These are phyloP conservation scores for Tragelaphus scriptus DNA, from an alignment of 2,113 vertebrate species.

Conservation along the genomic window DNA sequence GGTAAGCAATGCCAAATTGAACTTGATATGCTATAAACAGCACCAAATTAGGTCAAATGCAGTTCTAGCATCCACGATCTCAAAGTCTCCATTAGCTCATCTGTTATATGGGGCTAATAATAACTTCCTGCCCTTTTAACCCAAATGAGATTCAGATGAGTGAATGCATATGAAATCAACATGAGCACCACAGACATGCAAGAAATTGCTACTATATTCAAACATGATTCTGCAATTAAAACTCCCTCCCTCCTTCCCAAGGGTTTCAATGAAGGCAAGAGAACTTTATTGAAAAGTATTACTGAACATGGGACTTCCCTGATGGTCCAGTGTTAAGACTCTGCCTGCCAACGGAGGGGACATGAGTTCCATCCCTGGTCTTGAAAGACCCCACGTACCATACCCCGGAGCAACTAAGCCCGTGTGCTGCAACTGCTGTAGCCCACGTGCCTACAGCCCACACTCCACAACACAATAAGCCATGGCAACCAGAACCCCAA, in stretches of 20 bases:
- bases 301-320: not conserved
- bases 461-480: not conserved
- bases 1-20: not conserved
- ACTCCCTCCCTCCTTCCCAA: not conserved
- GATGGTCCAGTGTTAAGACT: not conserved
- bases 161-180: not conserved
- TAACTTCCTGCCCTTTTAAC: not conserved
- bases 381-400: not conserved
- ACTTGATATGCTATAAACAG: not conserved
- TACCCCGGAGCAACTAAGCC: not conserved
- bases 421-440: fast-evolving
- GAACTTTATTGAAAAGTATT: not conserved
- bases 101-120: not conserved
- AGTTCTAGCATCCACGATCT: not conserved
- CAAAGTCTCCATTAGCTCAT: not conserved
- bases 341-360: not conserved
- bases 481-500: not conserved
- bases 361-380: not conserved
- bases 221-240: not conserved
- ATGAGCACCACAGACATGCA: not conserved
- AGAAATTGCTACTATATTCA: not conserved
- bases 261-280: not conserved
- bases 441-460: not conserved
- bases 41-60: not conserved
- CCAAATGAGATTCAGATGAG: not conserved